These are phyloP conservation scores for Sycophaga agraensis DNA, from an alignment of 1,140 invertebrate species.

Conservation along the genomic window DNA sequence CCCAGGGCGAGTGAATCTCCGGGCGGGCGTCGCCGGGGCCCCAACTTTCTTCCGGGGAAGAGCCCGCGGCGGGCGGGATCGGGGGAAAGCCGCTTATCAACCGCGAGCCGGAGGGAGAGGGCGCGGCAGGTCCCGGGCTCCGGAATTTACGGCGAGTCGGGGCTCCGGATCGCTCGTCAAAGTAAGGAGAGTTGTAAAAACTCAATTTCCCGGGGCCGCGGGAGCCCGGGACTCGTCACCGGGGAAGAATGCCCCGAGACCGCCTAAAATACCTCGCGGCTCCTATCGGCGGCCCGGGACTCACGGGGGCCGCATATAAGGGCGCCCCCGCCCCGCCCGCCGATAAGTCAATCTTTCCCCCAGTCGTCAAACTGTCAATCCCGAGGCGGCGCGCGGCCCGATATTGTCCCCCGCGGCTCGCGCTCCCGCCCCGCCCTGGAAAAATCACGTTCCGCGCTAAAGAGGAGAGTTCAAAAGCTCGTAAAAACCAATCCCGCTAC, in stretches of 20 bases:
- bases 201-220: slow-evolving; percentile 4
- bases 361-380: slow-evolving; percentile 18
- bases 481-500: slow-evolving; percentile 17
- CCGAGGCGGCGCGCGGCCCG: too few species aligned
- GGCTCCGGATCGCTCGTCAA: background rate
- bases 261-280: background rate
- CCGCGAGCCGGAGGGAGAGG: too few species aligned
- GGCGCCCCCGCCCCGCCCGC: background rate
- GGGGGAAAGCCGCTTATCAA: too few species aligned
- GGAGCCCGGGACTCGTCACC: background rate
- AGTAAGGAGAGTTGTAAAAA: slow-evolving; percentile 21
- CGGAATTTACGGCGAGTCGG: background rate
- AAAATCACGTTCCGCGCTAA: too few species aligned
- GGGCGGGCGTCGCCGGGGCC: too few species aligned
- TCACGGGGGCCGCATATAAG: background rate
- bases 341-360: slow-evolving; percentile 20
- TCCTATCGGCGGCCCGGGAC: background rate
- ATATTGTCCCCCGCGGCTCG: too few species aligned
- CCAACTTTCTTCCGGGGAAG: too few species aligned
- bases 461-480: background rate
- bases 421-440: too few species aligned
- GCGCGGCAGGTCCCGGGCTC: too few species aligned
- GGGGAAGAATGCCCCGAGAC: background rate
- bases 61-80: too few species aligned
- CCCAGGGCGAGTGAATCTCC: too few species aligned